phyloP scores from a whole-genome alignment of 2,113 vertebrate species.

The Ceyx cyanopectus region DNA sequence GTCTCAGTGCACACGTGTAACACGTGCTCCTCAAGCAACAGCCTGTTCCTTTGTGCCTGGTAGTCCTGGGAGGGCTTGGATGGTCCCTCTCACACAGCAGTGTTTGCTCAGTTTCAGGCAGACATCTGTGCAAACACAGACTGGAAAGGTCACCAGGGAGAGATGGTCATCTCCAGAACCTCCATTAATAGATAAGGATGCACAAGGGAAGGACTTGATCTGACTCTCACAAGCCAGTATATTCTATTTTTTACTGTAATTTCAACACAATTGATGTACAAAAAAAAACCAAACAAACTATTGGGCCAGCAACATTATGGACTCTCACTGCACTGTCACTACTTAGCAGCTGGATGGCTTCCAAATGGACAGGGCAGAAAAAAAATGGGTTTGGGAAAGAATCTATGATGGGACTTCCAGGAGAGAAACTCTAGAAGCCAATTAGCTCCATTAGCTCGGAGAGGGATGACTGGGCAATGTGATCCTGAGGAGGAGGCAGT shows the following conservation, averaged over 20 bases:
- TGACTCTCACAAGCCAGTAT: background rate
- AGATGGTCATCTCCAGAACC: background rate
- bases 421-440: background rate
- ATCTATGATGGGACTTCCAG: background rate
- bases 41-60: background rate
- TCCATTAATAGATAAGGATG: background rate
- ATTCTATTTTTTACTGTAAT: background rate
- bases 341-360: background rate
- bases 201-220: background rate
- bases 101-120: background rate
- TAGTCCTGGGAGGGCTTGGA: background rate
- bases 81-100: background rate
- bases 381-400: background rate
- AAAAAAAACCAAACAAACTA: background rate
- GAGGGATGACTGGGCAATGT: background rate
- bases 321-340: background rate
- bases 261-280: background rate
- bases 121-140: background rate
- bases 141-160: background rate
- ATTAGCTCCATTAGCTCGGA: background rate
- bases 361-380: background rate
- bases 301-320: background rate
- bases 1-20: background rate
- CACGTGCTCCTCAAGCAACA: background rate
- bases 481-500: background rate